Base-by-base conservation (phyloP, 2,888 invertebrate species). In the Notodonta dromedarius region DNA sequence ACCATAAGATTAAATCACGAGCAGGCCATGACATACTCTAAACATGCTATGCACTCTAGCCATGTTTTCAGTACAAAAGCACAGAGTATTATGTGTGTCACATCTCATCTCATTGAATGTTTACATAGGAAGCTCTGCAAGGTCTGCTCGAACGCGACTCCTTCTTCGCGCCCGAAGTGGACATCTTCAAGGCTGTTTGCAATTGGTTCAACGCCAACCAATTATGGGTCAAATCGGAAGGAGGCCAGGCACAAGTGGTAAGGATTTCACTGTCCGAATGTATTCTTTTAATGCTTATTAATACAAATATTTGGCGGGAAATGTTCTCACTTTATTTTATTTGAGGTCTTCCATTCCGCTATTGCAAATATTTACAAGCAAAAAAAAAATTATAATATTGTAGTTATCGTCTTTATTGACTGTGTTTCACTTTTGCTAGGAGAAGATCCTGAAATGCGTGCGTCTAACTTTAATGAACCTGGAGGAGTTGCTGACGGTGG, bases 151-250 rank as follows among this genome's bases (percentile, higher is more conserved):
- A 96, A 58, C 94, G 99, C 57, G 98, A 99, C 89, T 99, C 99
- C 8, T 99, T 99, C 93, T 99, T 97, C 93, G 99, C 98, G 0
- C 96, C 97, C 0, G 99, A 99, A 91, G 97, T 98, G 50, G 97
- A 98, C 78, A 99, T 99, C 71, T 99, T 99, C 92, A 94, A 95
- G 77, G 97, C 98, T 0, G 97, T 99, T 0, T 95, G 96, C 84
- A 95, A 94, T 62, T 99, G 99, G 99, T 96, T 97, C 74, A 95
- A 95, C 73, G 95, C 96, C 40, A 98, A 98, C 92, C 94, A 95
- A 63, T 94, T 95, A 66, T 94, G 94, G 78, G 95, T 95, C 95
- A 86, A 94, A 95, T 83, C 95, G 88, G 77, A 94, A 94, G 73
- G 95, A 94, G 94, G 94, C 80, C 76, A 96, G 72, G 77, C 94